Percentiles rank a stretch among this genome's conserved stretches.
Evolutionary conservation across 1,140 invertebrate species (phyloP).

Genomic region (Palaemon carinicauda): DNA sequence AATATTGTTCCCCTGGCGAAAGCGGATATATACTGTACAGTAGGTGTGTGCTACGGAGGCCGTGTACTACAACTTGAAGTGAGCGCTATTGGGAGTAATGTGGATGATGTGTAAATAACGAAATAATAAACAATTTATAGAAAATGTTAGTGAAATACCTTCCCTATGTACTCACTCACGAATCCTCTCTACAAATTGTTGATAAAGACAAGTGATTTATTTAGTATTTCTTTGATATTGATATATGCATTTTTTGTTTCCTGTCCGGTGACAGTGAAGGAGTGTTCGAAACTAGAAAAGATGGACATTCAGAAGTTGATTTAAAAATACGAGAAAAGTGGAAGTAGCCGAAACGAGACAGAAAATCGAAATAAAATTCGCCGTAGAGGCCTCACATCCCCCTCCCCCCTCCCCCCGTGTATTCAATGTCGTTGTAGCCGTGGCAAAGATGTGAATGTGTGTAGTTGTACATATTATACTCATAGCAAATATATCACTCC

Average conservation of each 20-base stretch:
- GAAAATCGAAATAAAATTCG: neutral
- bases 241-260: no score
- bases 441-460: neutral
- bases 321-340: neutral
- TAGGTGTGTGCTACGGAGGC: neutral
- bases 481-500: neutral
- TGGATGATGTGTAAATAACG: no score
- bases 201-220: no score
- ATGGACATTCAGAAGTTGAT: neutral
- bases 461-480: neutral
- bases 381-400: neutral
- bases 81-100: no score
- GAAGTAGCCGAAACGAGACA: no score
- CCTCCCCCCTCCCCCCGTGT: neutral
- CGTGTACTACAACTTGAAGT: no score
- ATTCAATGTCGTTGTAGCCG: neutral
- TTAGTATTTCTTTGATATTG: no score
- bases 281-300: neutral
- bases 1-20: no score
- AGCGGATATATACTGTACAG: neutral
- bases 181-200: no score
- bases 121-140: no score
- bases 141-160: no score
- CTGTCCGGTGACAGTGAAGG: neutral
- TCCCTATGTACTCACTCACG: no score